Evolutionary conservation across 2,797 vertebrate species (phyloP).

Genomic region (Sebastes diploproa): DNA sequence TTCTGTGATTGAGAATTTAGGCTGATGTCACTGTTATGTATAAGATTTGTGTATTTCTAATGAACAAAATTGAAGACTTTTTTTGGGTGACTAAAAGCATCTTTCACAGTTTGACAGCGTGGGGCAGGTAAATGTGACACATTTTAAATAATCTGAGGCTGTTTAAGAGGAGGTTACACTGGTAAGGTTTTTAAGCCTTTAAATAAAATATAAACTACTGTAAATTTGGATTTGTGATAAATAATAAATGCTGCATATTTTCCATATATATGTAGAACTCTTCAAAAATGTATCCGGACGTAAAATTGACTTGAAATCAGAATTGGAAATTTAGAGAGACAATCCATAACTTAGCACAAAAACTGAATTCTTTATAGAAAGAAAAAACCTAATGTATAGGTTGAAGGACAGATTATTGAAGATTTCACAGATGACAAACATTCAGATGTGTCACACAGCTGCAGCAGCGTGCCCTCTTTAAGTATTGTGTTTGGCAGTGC

Average conservation of each 20-base stretch:
- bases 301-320: background rate
- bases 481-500: conserved; percentile 73
- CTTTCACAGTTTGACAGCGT: background rate
- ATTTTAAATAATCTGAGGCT: conserved; percentile 3
- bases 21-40: background rate
- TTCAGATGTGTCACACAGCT: conserved; percentile 40
- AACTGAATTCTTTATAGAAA: background rate
- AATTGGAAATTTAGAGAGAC: background rate
- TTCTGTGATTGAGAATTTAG: background rate
- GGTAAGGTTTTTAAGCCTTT: conserved; percentile 13
- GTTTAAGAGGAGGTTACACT: conserved; percentile 19
- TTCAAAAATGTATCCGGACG: background rate
- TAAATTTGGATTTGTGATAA: conserved; percentile 23
- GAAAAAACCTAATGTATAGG: background rate
- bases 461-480: conserved; percentile 53
- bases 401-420: conserved; percentile 33
- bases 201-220: conserved; percentile 41
- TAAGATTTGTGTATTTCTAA: background rate
- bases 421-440: conserved; percentile 50
- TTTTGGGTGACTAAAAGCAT: background rate
- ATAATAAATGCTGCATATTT: conserved; percentile 37
- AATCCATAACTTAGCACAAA: background rate
- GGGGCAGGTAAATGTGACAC: conserved; percentile 26
- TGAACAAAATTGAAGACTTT: background rate
- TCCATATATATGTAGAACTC: background rate